Base-by-base conservation (phyloP, 1,140 invertebrate species). In the Drosophila navojoa region DNA sequence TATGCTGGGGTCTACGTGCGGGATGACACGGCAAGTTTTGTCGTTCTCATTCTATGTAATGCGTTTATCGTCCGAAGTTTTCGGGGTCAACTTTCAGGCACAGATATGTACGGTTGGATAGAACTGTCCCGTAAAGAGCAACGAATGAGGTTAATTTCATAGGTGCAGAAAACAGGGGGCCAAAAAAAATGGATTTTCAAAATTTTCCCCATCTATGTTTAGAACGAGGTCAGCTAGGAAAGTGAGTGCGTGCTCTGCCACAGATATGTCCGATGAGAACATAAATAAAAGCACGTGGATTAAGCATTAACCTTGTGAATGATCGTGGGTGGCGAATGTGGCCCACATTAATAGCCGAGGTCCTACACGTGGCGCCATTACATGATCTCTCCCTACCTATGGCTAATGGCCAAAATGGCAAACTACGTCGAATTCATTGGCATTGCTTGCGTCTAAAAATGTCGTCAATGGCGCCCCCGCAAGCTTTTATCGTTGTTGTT, bases 391-490 rank as follows among this genome's bases (percentile, higher is more conserved):
- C 27, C n/a, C 15, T 16, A 19, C n/a, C 38, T 2, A 53, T 44
- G 58, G 70, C 62, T 47, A 54, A 11, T 35, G n/a, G 66, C 66
- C 71, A 74, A 69, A 35, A 27, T 11, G 11, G 35, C 3, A 49
- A 27, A 52, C 44, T 38, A 32, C 50, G 61, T 38, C 53, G 60
- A 66, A 66, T 58, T 44, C 11, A 16, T 47, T 35, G 53, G 29
- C 47, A 42, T 42, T 76, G 74, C 81, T 62, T 75, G 25, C 61
- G 44, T 44, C 53, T 13, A 59, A 45, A 63, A 71, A 32, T 75
- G 64, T 76, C 75, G 78, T 78, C 81, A 86, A 78, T 49, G 67
- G 38, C 76, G 79, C 81, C 79, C 76, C 81, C 81, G 67, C 78
- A 64, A 40, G 32, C 15, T 64, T n/a, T n/a, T n/a, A n/a, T n/a